Evolutionary conservation across 2,888 invertebrate species (phyloP).

Genomic region (Mimachlamys varia): DNA sequence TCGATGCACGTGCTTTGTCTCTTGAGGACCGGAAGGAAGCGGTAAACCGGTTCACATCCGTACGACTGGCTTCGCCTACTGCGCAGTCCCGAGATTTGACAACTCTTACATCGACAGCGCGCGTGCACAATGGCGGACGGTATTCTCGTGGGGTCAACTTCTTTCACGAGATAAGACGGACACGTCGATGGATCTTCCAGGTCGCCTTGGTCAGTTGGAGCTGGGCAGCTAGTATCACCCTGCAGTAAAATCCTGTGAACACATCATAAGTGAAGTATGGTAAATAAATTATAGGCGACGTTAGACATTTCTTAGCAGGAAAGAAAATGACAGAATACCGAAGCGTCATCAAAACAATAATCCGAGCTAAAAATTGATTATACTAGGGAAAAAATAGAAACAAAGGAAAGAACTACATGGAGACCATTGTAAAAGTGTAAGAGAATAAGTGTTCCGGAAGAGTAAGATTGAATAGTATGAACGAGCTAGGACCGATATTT

Average conservation of each 20-base stretch:
- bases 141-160: background rate
- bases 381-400: too few species aligned
- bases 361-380: too few species aligned
- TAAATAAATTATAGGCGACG: too few species aligned
- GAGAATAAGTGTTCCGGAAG: too few species aligned
- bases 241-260: background rate
- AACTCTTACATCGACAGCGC: background rate
- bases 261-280: too few species aligned
- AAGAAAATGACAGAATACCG: too few species aligned
- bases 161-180: background rate
- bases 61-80: background rate
- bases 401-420: too few species aligned
- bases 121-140: background rate
- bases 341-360: too few species aligned
- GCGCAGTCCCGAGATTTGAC: background rate
- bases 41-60: background rate
- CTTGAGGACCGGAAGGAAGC: slow-evolving; percentile 11
- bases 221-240: background rate
- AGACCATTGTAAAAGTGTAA: too few species aligned
- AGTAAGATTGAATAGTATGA: too few species aligned
- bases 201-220: background rate
- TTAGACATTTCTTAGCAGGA: too few species aligned
- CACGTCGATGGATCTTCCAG: background rate
- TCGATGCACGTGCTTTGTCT: background rate
- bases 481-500: too few species aligned